Evolutionary conservation across 2,888 invertebrate genomes (phyloP).

Genomic region (Gastracanthus pulcherrimus): DNA sequence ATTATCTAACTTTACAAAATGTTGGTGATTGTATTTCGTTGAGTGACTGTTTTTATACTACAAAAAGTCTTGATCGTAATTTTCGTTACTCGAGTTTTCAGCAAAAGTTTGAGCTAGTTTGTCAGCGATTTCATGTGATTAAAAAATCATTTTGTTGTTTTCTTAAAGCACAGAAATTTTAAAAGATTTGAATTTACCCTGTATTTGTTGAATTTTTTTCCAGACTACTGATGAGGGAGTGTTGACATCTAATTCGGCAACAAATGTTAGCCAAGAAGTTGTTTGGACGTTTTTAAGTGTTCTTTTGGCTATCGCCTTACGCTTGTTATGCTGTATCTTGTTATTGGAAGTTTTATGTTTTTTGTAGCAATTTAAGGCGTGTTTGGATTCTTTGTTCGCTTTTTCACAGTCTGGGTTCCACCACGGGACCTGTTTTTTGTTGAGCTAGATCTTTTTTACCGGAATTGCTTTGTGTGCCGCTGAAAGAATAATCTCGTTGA

Average conservation of each 20-base stretch:
- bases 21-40: too few species aligned
- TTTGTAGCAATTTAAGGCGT: conserved; percentile 35
- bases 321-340: too few species aligned
- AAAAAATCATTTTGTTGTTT: background rate
- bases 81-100: too few species aligned
- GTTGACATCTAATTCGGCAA: background rate
- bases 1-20: background rate
- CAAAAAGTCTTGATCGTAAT: too few species aligned
- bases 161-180: background rate
- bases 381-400: background rate
- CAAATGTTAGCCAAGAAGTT: background rate
- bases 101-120: too few species aligned
- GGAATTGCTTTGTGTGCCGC: conserved; percentile 31
- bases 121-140: background rate
- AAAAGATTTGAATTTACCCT: background rate
- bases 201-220: too few species aligned
- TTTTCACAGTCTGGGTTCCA: conserved; percentile 37
- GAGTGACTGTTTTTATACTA: too few species aligned
- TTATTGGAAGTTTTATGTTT: conserved; percentile 12
- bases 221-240: background rate
- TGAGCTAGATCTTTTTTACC: background rate
- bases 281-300: background rate
- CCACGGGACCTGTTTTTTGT: conserved; percentile 32
- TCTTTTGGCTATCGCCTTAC: too few species aligned
- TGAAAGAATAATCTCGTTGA: background rate